A percentile compares a stretch with the other conserved stretches of the same genome.
Evolutionary conservation across 1,140 invertebrate species (phyloP).

Genomic region (Calycopis cecrops): DNA sequence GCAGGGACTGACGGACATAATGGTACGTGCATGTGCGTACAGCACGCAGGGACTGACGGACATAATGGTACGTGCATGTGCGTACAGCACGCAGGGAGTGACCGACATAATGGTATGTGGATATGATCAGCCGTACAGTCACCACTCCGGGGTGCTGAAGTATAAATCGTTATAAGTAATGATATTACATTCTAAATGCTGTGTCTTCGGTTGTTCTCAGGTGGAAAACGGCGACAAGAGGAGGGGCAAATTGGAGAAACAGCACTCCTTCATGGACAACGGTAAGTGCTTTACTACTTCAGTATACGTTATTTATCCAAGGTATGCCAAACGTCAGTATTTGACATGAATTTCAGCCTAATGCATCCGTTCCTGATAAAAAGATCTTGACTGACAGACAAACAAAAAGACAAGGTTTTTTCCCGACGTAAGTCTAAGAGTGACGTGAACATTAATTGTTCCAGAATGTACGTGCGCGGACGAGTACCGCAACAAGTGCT

Average conservation of each 20-base stretch:
- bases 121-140: too few relatives aligned
- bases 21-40: conserved; percentile 24
- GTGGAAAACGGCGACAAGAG: conserved; percentile 44
- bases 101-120: too few relatives aligned
- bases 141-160: too few relatives aligned
- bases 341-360: too few relatives aligned
- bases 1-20: conserved; percentile 24
- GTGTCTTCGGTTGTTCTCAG: conserved; percentile 26
- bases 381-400: too few relatives aligned
- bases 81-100: too few relatives aligned
- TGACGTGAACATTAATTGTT: conserved; percentile 7
- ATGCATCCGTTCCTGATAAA: too few relatives aligned
- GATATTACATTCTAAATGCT: not conserved
- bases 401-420: too few relatives aligned
- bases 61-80: conserved; percentile 27
- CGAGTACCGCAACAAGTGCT: conserved; percentile 40
- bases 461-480: conserved; percentile 50
- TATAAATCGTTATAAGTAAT: not conserved
- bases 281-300: conserved; percentile 27
- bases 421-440: too few relatives aligned
- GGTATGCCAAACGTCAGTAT: too few relatives aligned
- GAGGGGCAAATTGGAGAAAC: conserved; percentile 55
- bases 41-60: conserved; percentile 16
- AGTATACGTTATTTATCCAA: too few relatives aligned
- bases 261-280: conserved; percentile 57